Conservation (phyloP, 1,140 invertebrate species). For the Tetragonula clypearis region DNA sequence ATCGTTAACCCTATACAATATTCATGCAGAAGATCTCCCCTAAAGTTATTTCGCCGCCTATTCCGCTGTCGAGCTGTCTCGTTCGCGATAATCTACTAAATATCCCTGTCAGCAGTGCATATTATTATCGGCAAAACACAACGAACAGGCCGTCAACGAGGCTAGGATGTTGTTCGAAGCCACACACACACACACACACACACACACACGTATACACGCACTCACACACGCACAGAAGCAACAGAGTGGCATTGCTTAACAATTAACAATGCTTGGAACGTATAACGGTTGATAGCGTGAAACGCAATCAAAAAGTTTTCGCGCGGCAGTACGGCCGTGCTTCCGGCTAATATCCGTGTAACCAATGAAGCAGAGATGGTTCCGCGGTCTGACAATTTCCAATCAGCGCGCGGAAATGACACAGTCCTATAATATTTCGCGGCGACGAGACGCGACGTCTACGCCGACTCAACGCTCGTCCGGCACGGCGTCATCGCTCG, state of each 20-base stretch:
- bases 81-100: constrained; percentile 24
- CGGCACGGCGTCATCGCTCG: constrained; percentile 65
- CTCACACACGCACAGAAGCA: not conserved
- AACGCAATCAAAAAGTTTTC: constrained; percentile 70
- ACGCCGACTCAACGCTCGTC: not conserved
- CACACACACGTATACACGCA: too few species aligned
- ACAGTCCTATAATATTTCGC: constrained; percentile 71
- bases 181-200: not conserved
- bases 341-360: constrained; percentile 71
- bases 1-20: constrained; percentile 11
- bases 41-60: not conserved
- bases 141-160: constrained; percentile 6
- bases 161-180: not conserved
- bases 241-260: not conserved
- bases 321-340: constrained; percentile 9
- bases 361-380: constrained; percentile 70
- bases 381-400: constrained; percentile 72
- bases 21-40: constrained; percentile 17
- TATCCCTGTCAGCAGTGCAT: constrained; percentile 12
- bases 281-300: not conserved
- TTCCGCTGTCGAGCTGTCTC: constrained; percentile 5
- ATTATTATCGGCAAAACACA: constrained; percentile 22
- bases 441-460: not conserved
- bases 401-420: constrained; percentile 73
- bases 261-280: not conserved